Conservation (phyloP, 1,140 invertebrate genomes). For the Drosophila jambulina region DNA sequence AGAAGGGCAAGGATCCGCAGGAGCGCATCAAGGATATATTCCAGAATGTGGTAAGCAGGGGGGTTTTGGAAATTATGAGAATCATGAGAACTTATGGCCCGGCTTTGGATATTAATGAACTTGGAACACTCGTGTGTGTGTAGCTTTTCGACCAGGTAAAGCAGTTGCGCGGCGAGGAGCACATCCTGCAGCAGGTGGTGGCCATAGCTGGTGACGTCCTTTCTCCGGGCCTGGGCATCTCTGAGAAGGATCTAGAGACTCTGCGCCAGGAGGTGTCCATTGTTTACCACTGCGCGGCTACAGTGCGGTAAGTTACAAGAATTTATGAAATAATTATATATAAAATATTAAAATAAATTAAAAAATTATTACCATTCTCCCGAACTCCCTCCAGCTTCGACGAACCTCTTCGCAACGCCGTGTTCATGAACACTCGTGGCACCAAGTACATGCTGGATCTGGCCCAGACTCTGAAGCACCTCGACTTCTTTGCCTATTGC, state of each 20-base stretch:
- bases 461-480: constrained; percentile 90
- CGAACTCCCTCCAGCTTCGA: constrained; percentile 86
- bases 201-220: constrained; percentile 92
- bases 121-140: constrained; percentile 8
- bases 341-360: background rate
- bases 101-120: constrained; percentile 31
- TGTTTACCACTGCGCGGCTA: constrained; percentile 96
- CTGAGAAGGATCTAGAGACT: constrained; percentile 88
- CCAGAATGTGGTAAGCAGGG: constrained; percentile 87
- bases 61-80: constrained; percentile 4
- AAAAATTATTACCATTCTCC: background rate
- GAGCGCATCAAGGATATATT: constrained; percentile 90
- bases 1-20: constrained; percentile 91
- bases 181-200: constrained; percentile 89
- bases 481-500: constrained; percentile 88
- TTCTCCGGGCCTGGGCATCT: constrained; percentile 90
- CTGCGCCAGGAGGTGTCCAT: constrained; percentile 91
- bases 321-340: background rate
- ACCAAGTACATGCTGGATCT: constrained; percentile 91
- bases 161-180: constrained; percentile 86
- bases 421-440: constrained; percentile 91
- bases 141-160: constrained; percentile 92
- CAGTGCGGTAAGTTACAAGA: constrained; percentile 86
- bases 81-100: constrained; percentile 51
- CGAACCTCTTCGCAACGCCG: constrained; percentile 90